Percentiles rank a stretch among this genome's conserved stretches.
These are phyloP conservation scores for Herpailurus yagouaroundi DNA, from an alignment of 2,113 vertebrate genomes.

Conservation along the genomic window DNA sequence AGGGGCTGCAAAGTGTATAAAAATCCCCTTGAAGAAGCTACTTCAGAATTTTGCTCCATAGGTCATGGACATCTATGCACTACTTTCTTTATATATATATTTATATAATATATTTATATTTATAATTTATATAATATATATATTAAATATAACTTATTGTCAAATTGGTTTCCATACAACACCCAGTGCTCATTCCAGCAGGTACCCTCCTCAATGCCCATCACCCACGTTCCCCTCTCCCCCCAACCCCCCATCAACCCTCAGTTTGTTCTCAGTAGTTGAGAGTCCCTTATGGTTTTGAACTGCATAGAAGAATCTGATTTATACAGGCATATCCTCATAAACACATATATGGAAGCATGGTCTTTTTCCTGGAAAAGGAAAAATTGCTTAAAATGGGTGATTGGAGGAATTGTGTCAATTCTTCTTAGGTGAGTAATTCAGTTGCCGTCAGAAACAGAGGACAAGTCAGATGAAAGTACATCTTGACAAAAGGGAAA, in stretches of 20 bases:
- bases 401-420: neutral
- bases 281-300: neutral
- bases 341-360: neutral
- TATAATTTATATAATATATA: too few relatives aligned
- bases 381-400: neutral
- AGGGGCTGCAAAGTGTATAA: neutral
- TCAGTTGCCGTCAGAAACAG: neutral
- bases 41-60: neutral
- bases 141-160: too few relatives aligned
- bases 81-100: neutral
- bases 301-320: neutral
- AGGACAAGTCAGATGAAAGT: constrained; percentile 7
- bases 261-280: too few relatives aligned
- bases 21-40: neutral
- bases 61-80: neutral
- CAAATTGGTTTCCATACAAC: too few relatives aligned
- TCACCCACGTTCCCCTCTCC: too few relatives aligned
- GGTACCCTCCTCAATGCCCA: too few relatives aligned
- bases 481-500: neutral
- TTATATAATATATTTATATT: too few relatives aligned
- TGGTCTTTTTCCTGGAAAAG: too few relatives aligned
- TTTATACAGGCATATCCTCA: neutral
- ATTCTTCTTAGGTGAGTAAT: neutral
- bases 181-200: too few relatives aligned
- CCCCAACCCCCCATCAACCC: too few relatives aligned